These are phyloP conservation scores for Cerastoderma edule DNA, from an alignment of 2,888 invertebrate species.

Conservation along the genomic window DNA sequence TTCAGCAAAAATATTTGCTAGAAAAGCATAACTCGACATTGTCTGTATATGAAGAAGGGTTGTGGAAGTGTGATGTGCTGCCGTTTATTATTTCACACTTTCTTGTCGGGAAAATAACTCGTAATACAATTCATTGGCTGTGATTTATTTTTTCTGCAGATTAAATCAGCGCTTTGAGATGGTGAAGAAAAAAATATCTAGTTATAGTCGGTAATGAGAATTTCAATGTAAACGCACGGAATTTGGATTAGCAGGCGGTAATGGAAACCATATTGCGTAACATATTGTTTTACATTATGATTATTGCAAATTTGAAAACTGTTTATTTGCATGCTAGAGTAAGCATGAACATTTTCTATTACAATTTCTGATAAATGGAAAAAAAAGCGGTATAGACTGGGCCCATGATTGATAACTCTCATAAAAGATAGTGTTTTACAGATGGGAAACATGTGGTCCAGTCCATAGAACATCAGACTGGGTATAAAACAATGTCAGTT, in stretches of 20 bases:
- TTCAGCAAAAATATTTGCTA: too few species aligned
- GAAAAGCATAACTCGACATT: too few species aligned
- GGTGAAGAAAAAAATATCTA: background rate
- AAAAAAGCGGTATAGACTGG: slow-evolving; percentile 33
- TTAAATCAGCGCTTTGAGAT: slow-evolving; percentile 14
- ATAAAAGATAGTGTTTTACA: slow-evolving; percentile 40
- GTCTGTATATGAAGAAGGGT: too few species aligned
- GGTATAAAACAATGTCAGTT: slow-evolving; percentile 36
- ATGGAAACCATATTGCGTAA: slow-evolving; percentile 45
- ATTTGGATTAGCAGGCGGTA: slow-evolving; percentile 44
- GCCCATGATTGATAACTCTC: slow-evolving; percentile 40
- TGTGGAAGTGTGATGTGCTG: too few species aligned
- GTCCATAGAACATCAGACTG: slow-evolving; percentile 39
- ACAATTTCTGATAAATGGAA: slow-evolving; percentile 43
- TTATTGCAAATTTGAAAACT: slow-evolving; percentile 44
- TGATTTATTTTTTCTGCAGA: slow-evolving; percentile 29
- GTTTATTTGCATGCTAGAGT: slow-evolving; percentile 57
- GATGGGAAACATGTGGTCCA: slow-evolving; percentile 45
- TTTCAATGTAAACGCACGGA: slow-evolving; percentile 33
- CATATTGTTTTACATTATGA: slow-evolving; percentile 47
- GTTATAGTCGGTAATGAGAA: slow-evolving; percentile 27
- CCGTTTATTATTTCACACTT: slow-evolving; percentile 17
- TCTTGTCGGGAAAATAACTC: slow-evolving; percentile 18
- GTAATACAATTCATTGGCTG: slow-evolving; percentile 25
- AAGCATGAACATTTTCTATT: slow-evolving; percentile 64